Evolutionary conservation across 2,113 vertebrate species (phyloP).

Genomic region (Tinamus guttatus): DNA sequence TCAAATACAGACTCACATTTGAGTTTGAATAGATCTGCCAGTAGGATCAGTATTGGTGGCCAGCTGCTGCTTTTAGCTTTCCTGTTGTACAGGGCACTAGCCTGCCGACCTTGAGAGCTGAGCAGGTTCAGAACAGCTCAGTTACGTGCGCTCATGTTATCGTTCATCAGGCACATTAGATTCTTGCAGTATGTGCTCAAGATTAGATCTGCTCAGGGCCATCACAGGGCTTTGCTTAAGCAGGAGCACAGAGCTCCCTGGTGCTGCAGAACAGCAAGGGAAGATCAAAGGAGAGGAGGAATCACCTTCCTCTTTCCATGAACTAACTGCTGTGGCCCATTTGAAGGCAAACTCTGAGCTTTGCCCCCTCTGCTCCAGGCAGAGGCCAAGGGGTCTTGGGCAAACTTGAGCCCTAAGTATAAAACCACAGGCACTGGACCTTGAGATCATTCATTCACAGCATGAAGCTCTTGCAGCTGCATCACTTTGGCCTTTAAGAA

Average conservation of each 20-base stretch:
- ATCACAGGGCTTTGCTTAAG: neutral
- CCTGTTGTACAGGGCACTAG: neutral
- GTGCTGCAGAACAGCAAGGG: neutral
- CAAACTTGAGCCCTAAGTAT: neutral
- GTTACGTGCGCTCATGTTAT: accelerated
- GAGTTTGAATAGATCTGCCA: neutral
- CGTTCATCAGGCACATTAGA: neutral
- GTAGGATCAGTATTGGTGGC: neutral
- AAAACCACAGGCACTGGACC: accelerated
- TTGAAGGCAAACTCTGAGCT: neutral
- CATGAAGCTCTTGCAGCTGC: neutral
- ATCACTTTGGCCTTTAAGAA: neutral
- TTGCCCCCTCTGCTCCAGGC: neutral
- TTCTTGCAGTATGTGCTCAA: neutral
- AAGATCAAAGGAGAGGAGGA: neutral
- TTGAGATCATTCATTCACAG: neutral
- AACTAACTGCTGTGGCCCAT: neutral
- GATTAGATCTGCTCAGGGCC: neutral
- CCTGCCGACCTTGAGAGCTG: neutral
- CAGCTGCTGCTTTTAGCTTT: neutral
- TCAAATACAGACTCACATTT: neutral
- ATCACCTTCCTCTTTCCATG: neutral
- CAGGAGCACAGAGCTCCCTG: neutral
- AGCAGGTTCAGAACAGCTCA: neutral
- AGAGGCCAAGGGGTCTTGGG: accelerated